Percentiles rank a stretch among this genome's conserved stretches.
phyloP scores from a whole-genome alignment of 1,140 invertebrate genomes.

The Zaprionus vittiger region DNA sequence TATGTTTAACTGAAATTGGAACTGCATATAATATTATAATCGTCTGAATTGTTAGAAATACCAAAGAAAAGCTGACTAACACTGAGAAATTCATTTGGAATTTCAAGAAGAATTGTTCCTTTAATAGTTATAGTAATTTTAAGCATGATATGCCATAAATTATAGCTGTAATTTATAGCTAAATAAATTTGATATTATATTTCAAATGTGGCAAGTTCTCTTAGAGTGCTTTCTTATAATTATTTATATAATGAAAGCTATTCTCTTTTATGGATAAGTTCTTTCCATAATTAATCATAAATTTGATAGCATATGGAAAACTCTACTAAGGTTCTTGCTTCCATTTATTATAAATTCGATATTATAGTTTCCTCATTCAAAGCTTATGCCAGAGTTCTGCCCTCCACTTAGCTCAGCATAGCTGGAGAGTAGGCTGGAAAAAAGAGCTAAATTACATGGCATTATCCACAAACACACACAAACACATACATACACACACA shows the following conservation, averaged over 20 bases:
- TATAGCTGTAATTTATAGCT: too few species aligned
- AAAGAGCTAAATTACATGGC: constrained; percentile 11
- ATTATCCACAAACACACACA: background rate
- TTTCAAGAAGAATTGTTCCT: too few species aligned
- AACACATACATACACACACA: background rate
- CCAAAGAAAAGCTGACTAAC: too few species aligned
- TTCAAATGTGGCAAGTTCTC: background rate
- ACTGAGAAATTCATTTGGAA: too few species aligned
- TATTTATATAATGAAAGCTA: background rate
- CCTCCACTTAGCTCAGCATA: background rate
- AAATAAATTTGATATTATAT: background rate
- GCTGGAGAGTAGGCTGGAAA: background rate
- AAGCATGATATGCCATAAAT: too few species aligned
- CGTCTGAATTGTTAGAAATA: too few species aligned
- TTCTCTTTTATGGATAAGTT: background rate
- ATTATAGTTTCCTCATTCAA: background rate
- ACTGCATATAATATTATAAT: too few species aligned
- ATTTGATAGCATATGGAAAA: background rate
- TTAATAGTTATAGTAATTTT: too few species aligned
- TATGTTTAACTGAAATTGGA: too few species aligned
- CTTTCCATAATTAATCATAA: background rate
- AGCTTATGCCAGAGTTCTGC: background rate
- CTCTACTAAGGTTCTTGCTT: background rate
- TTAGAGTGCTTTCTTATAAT: background rate
- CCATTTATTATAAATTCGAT: background rate